Conservation (phyloP, 2,888 invertebrate species). For the Amphipoea lucens region DNA sequence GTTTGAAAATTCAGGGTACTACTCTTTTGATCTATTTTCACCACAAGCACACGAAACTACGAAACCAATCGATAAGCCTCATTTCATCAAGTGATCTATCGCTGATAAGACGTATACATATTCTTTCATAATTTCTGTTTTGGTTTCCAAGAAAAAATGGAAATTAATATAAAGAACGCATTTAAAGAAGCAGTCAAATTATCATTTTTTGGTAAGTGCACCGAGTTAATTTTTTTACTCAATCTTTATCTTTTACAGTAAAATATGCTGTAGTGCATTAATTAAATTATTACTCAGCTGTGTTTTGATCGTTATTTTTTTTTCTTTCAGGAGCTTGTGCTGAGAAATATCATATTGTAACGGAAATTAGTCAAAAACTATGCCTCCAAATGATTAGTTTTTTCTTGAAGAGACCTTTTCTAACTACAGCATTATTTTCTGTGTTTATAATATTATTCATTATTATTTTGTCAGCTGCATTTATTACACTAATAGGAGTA, state of each 20-base stretch:
- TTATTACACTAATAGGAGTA: slow-evolving; percentile 67
- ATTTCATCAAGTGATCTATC: slow-evolving; percentile 18
- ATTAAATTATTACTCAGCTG: not conserved
- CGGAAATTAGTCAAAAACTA: slow-evolving; percentile 39
- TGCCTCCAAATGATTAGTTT: slow-evolving; percentile 39
- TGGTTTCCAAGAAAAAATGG: slow-evolving; percentile 69
- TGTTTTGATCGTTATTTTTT: not conserved
- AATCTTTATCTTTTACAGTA: not conserved
- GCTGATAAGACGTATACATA: not conserved
- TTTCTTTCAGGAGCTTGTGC: slow-evolving; percentile 67
- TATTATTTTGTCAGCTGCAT: slow-evolving; percentile 63
- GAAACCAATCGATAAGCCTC: not conserved
- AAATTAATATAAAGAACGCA: slow-evolving; percentile 79
- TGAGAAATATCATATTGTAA: slow-evolving; percentile 51
- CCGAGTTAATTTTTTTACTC: not conserved
- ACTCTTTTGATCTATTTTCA: slow-evolving; percentile 6
- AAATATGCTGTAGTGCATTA: not conserved
- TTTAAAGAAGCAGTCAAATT: slow-evolving; percentile 73
- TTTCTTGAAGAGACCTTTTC: slow-evolving; percentile 71
- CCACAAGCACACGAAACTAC: not conserved
- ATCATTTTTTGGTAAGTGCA: slow-evolving; percentile 74
- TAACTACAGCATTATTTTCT: slow-evolving; percentile 71
- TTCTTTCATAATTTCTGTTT: not conserved
- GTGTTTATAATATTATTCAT: slow-evolving; percentile 60
- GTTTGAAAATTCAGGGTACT: not conserved